Evolutionary conservation across 2,797 vertebrate species (phyloP), one percentile per base, ranked within the genome.

Genomic region (Brachyalestes nurse): DNA sequence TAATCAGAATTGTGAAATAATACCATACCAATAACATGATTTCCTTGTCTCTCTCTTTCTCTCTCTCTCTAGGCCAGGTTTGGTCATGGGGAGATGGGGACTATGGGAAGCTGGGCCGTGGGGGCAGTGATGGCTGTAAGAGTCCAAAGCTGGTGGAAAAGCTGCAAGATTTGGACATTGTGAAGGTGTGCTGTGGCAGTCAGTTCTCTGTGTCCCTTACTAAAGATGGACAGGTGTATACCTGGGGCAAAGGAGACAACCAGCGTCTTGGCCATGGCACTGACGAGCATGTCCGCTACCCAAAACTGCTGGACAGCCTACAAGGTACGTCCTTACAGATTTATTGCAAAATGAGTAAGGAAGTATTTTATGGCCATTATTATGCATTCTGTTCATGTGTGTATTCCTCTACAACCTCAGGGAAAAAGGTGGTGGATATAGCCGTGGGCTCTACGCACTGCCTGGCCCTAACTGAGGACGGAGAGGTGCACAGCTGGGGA

Each of bases 71-170:
- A 99, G 98, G 98, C 82, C 98, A 99, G 85, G 97, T 99, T 4
- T 99, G 98, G 98, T 99, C 98, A 13, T 99, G 98, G 98, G 98
- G 98, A 1, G 98, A 99, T 28, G 98, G 98, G 1, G 98, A 99
- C 88, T 99, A 99, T 53, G 98, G 98, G 38, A 99, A 99, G 85
- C 88, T 99, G 84, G 98, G 98, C 79, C 93, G 98, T 82, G 98
- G 98, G 21, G 98, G 98, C 81, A 99, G 98, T 9, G 98, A 99
- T 34, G 98, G 98, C 75, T 99, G 97, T 86, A 99, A 99, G 91
- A 98, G 97, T 0, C 98, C 98, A 0, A 99, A 98, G 79, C 17
- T 98, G 69, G 97, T 99, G 81, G 98, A 99, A 89, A 99, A 98
- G 78, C 95, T 99, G 72, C 98, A 99, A 87, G 97, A 98, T 85